Conservation (phyloP, 2,888 invertebrate genomes). For the Desoria tigrina region DNA sequence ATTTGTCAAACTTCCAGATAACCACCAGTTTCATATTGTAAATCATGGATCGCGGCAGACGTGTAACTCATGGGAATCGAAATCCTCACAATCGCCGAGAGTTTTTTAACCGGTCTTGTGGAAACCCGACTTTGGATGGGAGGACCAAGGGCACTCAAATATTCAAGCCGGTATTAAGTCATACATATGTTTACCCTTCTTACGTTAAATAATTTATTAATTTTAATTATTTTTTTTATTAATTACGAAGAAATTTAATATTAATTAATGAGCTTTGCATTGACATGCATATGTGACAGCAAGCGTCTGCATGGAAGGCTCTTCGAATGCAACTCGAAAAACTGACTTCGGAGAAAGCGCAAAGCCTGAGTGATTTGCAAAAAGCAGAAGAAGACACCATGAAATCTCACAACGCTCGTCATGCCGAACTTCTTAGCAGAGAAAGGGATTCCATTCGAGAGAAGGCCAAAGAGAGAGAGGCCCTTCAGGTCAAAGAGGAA, state of each 20-base stretch:
- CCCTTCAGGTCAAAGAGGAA: constrained; percentile 1
- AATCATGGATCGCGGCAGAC: neutral
- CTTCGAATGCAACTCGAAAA: neutral
- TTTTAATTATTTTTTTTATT: no score
- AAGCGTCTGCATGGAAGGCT: neutral
- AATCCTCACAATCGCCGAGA: neutral
- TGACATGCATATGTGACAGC: no score
- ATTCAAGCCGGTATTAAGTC: neutral
- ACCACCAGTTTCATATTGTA: no score
- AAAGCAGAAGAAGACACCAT: neutral
- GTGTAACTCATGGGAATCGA: neutral
- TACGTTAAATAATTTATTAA: no score
- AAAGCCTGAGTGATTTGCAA: neutral
- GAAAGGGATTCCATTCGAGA: constrained; percentile 1
- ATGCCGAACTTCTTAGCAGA: neutral
- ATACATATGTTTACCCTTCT: no score
- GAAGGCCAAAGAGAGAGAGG: neutral
- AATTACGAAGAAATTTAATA: no score
- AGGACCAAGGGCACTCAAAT: neutral
- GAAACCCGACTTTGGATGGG: neutral
- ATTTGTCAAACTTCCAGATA: no score
- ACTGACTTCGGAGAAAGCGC: neutral
- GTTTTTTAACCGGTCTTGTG: neutral
- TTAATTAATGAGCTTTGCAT: no score
- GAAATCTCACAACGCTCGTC: neutral